These are phyloP conservation scores for Siderastrea radians DNA, from an alignment of 92 coral and sea anemone species.

Conservation along the genomic window DNA sequence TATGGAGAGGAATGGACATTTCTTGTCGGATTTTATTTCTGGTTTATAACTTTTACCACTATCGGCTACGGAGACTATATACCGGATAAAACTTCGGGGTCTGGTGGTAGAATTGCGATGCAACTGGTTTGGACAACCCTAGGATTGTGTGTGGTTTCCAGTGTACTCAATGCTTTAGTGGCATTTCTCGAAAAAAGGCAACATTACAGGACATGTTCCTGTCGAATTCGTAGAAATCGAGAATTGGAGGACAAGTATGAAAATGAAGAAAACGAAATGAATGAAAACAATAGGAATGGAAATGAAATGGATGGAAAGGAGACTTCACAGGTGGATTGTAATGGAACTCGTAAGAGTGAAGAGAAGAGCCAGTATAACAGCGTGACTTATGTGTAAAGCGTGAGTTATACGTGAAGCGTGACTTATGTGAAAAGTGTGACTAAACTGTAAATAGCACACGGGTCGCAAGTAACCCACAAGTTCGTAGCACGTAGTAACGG, in stretches of 20 bases:
- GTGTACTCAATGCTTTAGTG: slow-evolving; percentile 19
- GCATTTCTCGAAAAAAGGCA: slow-evolving; percentile 11
- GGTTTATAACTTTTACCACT: slow-evolving; percentile 41
- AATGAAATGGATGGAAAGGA: background rate
- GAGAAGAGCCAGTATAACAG: background rate
- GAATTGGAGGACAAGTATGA: background rate
- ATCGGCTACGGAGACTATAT: slow-evolving; percentile 49
- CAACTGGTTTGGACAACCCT: slow-evolving; percentile 13
- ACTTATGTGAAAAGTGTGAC: background rate
- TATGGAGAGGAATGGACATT: slow-evolving; percentile 5
- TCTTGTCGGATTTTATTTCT: slow-evolving; percentile 38
- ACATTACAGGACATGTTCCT: background rate
- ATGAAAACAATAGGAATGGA: background rate
- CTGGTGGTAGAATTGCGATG: background rate
- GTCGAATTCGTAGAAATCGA: background rate
- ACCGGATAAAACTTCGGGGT: background rate
- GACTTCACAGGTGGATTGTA: background rate
- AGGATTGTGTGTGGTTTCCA: slow-evolving; percentile 50
- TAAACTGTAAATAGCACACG: too few relatives aligned
- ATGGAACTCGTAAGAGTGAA: background rate
- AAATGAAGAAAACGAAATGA: background rate
- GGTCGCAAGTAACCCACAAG: too few relatives aligned
- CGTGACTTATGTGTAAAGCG: background rate
- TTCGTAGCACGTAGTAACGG: too few relatives aligned
- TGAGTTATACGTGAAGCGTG: background rate